Conservation (phyloP, 2,113 vertebrate species). For the Saccopteryx bilineata region DNA sequence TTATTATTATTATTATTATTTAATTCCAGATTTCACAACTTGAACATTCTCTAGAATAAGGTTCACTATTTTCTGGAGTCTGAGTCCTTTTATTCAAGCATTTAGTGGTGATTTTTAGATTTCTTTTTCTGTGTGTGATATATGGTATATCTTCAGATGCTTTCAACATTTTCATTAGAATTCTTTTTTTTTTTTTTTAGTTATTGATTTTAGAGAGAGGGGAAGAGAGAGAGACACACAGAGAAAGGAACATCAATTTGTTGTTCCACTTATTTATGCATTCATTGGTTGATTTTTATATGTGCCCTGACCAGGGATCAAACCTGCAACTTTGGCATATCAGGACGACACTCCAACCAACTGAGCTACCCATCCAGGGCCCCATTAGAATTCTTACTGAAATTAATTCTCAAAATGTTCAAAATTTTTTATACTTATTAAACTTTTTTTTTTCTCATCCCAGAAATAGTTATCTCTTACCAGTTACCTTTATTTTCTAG, state of each 20-base stretch:
- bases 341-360: no score
- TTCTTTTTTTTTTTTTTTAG: background rate
- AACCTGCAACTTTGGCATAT: no score
- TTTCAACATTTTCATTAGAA: background rate
- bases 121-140: background rate
- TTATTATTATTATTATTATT: background rate
- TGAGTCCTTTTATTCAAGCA: background rate
- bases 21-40: conserved; percentile 57
- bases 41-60: background rate
- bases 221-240: no score
- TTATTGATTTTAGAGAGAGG: no score
- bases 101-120: conserved; percentile 32
- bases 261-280: no score
- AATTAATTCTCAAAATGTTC: conserved; percentile 16
- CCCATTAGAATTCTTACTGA: conserved; percentile 16
- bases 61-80: background rate
- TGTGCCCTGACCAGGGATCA: no score
- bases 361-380: no score
- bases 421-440: conserved; percentile 47
- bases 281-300: no score
- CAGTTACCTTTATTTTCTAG: background rate
- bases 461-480: background rate
- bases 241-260: no score
- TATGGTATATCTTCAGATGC: background rate
- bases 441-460: background rate